Base-by-base conservation (phyloP, 2,797 vertebrate genomes). In the Crypturellus tataupa region DNA sequence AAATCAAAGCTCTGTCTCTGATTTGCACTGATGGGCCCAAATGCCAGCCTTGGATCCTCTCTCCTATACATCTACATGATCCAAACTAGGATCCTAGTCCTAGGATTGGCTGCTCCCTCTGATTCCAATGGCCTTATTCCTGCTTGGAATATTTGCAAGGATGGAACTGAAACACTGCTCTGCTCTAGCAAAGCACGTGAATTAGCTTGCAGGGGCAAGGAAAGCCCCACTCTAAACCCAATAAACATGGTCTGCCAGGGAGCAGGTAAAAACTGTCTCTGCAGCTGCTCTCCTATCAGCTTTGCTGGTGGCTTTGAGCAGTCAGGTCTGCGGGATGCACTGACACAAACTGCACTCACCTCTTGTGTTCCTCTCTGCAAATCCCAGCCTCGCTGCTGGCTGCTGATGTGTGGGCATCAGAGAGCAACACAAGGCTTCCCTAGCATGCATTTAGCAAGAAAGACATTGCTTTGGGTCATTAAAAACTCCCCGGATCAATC, bases 381-480 rank as follows among this genome's bases (percentile, higher is more conserved):
- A 23, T 6, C 59, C 33, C 75, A 17, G 13, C 47, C 67, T 69
- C 0, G 1, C 55, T 44, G 75, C 27, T 80, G 73, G 23, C 10
- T 33, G 20, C 47, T 0, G 6, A 53, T 7, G 17, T 4, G 2
- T 16, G 5, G 55, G 10, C 23, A 19, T 1, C 29, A 23, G 63
- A 20, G 35, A 65, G 82, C 37, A 49, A 12, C 1, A 21, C 4
- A n/a, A 1, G 2, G 24, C 53, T 71, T 64, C 35, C 65, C 23
- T 0, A 4, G 39, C 21, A 2, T 2, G 19, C 27, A 4, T 51
- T 82, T 79, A 62, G 80, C 29, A 33, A 51, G 81, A 20, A 56
- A 44, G 31, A 7, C 20, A 19, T 51, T 12, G 8, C 24, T 27
- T 55, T 64, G 3, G 4, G 12, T 33, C 60, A 31, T 5, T 8